Evolutionary conservation across 2,888 invertebrate genomes (phyloP).

Genomic region (Temnothorax rugatulus): DNA sequence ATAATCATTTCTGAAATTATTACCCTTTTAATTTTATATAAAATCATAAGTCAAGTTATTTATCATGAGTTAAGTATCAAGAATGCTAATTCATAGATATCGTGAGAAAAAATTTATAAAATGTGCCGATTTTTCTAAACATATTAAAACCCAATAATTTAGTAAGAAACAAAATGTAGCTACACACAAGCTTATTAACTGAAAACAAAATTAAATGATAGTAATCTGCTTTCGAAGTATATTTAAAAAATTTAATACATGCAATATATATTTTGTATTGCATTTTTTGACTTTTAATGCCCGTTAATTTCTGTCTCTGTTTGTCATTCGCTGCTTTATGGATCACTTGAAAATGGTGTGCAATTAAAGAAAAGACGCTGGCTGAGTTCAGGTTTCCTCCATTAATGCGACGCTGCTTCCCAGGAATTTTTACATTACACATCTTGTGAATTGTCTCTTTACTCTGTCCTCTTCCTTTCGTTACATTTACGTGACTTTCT

Average conservation of each 20-base stretch:
- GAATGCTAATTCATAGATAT: background rate
- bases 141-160: background rate
- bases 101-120: background rate
- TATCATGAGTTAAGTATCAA: background rate
- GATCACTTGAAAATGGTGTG: background rate
- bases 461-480: background rate
- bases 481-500: background rate
- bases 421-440: background rate
- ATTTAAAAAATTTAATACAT: background rate
- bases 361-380: background rate
- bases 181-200: background rate
- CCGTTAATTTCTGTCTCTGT: constrained; percentile 5
- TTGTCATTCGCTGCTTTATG: background rate
- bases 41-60: constrained; percentile 5
- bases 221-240: background rate
- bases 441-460: background rate
- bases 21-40: background rate
- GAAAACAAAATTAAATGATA: background rate
- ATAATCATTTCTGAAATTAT: background rate
- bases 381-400: constrained; percentile 8
- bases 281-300: background rate
- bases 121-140: background rate
- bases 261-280: background rate
- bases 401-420: background rate
- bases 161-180: background rate